Conservation (phyloP, 2,888 invertebrate species). For the Trichogramma evanescens region DNA sequence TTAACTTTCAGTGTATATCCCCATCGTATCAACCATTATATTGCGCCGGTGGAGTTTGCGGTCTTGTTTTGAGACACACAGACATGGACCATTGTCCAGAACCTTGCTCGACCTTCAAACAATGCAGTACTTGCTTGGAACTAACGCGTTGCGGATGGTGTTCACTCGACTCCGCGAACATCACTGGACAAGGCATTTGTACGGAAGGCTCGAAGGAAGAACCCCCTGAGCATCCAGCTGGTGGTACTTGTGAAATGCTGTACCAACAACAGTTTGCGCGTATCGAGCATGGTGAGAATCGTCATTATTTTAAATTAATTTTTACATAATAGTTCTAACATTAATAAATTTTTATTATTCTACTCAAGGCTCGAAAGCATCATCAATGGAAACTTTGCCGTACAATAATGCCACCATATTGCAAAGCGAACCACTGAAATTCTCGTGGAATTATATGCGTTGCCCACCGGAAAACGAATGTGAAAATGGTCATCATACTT, state of each 20-base stretch:
- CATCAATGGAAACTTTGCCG: background rate
- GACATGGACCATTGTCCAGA: conserved; percentile 70
- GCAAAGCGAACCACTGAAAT: conserved; percentile 39
- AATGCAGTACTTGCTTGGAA: conserved; percentile 79
- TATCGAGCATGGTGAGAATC: conserved; percentile 2
- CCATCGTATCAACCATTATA: conserved; percentile 79
- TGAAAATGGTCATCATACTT: conserved; percentile 82
- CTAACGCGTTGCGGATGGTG: conserved; percentile 95
- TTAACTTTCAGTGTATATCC: conserved; percentile 62
- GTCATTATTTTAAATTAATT: background rate
- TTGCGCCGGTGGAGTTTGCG: conserved; percentile 87
- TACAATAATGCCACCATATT: too few species aligned
- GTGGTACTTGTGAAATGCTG: conserved; percentile 51
- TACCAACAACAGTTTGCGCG: conserved; percentile 39
- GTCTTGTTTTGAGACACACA: conserved; percentile 65
- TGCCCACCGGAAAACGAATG: conserved; percentile 95
- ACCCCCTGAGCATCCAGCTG: conserved; percentile 59
- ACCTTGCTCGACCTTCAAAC: conserved; percentile 72
- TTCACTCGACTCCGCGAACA: conserved; percentile 55
- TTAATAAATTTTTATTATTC: background rate
- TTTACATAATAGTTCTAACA: background rate
- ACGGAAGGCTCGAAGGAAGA: conserved; percentile 72
- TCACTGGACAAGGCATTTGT: conserved; percentile 72
- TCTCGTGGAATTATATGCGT: conserved; percentile 80
- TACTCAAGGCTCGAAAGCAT: background rate